These are phyloP conservation scores for Orchesella flavescens DNA, from an alignment of 2,888 invertebrate genomes.

Conservation along the genomic window DNA sequence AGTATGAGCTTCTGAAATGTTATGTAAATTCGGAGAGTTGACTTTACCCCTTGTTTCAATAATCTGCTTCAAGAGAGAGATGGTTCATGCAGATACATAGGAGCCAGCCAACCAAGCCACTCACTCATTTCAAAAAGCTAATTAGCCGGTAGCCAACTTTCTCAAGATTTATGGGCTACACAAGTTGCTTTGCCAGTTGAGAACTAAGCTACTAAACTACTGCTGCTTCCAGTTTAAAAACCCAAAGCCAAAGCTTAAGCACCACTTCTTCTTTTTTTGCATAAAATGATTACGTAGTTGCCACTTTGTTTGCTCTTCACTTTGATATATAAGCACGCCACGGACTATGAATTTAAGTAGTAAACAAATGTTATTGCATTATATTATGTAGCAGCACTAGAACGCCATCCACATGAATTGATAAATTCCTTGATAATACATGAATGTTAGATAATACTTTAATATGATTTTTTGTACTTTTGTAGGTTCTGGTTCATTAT, in stretches of 20 bases:
- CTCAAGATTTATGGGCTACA: slow-evolving; percentile 53
- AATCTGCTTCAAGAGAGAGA: slow-evolving; percentile 12
- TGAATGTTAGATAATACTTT: too few relatives aligned
- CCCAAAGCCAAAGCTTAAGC: slow-evolving; percentile 12
- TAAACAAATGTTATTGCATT: slow-evolving; percentile 27
- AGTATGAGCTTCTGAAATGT: slow-evolving; percentile 32
- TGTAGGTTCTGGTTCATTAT: slow-evolving; percentile 73
- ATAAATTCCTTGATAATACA: neutral
- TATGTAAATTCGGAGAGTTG: slow-evolving; percentile 30
- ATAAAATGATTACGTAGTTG: neutral
- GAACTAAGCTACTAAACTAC: slow-evolving; percentile 14
- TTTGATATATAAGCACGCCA: slow-evolving; percentile 8
- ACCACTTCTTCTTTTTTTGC: neutral
- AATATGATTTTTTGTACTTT: too few relatives aligned
- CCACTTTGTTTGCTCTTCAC: neutral
- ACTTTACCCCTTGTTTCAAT: slow-evolving; percentile 29
- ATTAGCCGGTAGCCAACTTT: slow-evolving; percentile 62
- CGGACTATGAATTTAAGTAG: slow-evolving; percentile 30
- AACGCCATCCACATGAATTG: too few relatives aligned
- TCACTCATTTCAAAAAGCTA: slow-evolving; percentile 54
- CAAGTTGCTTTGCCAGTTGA: slow-evolving; percentile 48
- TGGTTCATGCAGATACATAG: neutral
- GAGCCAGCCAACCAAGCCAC: neutral
- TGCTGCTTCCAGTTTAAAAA: slow-evolving; percentile 21
- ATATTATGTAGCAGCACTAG: too few relatives aligned